Evolutionary conservation across 2,888 invertebrate species (phyloP).

Genomic region (Catocala sponsa): DNA sequence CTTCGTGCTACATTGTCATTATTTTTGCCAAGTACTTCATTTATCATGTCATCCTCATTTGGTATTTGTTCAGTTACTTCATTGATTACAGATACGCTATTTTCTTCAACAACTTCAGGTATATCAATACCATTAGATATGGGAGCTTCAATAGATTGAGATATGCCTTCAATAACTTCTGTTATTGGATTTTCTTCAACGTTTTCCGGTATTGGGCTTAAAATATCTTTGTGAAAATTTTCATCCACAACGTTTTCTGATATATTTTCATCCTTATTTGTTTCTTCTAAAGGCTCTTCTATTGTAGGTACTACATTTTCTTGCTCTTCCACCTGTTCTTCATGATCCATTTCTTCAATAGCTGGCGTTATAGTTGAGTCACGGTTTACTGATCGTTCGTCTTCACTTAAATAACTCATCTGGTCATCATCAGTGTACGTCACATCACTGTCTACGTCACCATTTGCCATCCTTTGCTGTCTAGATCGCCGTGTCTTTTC

Average conservation of each 20-base stretch:
- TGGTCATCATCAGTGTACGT: conserved; percentile 29
- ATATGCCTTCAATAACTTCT: conserved; percentile 2
- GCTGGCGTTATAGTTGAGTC: conserved; percentile 17
- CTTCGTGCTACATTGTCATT: conserved; percentile 44
- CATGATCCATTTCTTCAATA: conserved; percentile 24
- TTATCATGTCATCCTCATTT: conserved; percentile 49
- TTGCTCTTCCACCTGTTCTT: conserved; percentile 18
- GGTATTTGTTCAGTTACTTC: conserved; percentile 27
- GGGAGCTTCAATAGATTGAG: no score
- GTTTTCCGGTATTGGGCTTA: conserved; percentile 23
- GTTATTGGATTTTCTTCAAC: conserved; percentile 15
- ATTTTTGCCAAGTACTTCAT: conserved; percentile 46
- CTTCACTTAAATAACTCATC: conserved; percentile 21
- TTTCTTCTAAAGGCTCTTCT: conserved; percentile 21
- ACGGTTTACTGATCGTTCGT: conserved; percentile 15
- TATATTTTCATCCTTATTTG: conserved; percentile 5
- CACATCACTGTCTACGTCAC: conserved; percentile 12
- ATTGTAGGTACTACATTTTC: conserved; percentile 11
- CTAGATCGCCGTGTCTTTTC: conserved; percentile 31
- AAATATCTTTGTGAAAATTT: conserved; percentile 29
- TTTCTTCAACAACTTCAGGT: conserved; percentile 4
- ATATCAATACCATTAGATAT: background rate
- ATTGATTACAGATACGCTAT: conserved; percentile 21
- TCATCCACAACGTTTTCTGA: conserved; percentile 16
- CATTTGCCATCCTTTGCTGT: conserved; percentile 22